Base-by-base conservation (phyloP, 2,797 vertebrate species). In the Fringilla coelebs region DNA sequence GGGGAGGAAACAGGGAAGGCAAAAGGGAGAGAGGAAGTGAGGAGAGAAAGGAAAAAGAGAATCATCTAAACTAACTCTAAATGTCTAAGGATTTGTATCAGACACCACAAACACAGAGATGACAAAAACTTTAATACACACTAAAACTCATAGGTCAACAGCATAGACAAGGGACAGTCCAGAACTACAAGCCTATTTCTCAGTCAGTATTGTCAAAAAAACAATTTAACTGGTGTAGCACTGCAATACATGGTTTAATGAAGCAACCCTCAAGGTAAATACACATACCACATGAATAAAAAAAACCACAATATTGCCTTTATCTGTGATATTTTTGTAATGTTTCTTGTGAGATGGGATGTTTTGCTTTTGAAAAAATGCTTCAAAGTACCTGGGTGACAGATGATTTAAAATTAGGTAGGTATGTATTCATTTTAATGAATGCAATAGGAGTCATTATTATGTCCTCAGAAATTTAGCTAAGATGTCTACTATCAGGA, bases 401-500 rank as follows among this genome's bases (percentile, higher is more conserved):
- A 91, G 36, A n/a, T 26, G 7, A 45, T 26, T 83, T 77, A 58
- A 48, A 89, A 91, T 52, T 71, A 83, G 54, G 38, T 40, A 88
- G 48, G 25, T 74, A 67, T 70, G 57, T 13, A 52, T 52, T 54
- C 40, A 31, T 68, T 70, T 52, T 26, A 61, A 61, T 22, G 32
- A 73, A 63, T 46, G 55, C 60, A 91, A 88, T 13, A 66, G 11
- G 21, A 77, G 67, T 80, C 91, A 88, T 80, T 85, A 80, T 54
- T 74, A 88, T 77, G 45, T 51, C 83, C 78, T 17, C 40, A 77
- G 76, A 89, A 95, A 88, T 51, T 54, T 58, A 85, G 65, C 36
- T 79, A 92, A 80, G 29, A 88, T 86, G 49, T 95, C 96, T 96
- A 91, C 82, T 93, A 74, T 95, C 41, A 82, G 14, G 29, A 61